These are phyloP conservation scores for Musca vetustissima DNA, from an alignment of 1,140 invertebrate species.

Conservation along the genomic window DNA sequence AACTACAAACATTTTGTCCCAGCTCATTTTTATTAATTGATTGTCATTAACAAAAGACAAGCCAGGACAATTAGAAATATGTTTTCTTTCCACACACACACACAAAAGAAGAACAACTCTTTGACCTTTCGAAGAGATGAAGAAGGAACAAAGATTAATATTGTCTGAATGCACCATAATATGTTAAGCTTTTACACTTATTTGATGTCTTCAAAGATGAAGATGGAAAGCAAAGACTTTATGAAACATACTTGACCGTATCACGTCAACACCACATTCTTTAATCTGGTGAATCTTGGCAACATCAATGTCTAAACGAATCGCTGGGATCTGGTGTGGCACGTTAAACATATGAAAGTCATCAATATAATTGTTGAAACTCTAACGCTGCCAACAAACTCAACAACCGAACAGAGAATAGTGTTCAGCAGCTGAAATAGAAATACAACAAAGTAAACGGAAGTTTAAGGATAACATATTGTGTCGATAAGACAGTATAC, in stretches of 20 bases:
- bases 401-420: not conserved
- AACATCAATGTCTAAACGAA: too few relatives aligned
- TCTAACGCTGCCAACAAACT: not conserved
- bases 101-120: not conserved
- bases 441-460: not conserved
- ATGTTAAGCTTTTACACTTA: too few relatives aligned
- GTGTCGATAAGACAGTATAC: not conserved
- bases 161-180: too few relatives aligned
- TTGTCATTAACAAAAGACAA: not conserved
- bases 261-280: conserved; percentile 13
- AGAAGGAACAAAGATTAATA: not conserved
- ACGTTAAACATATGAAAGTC: too few relatives aligned
- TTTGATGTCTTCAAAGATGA: too few relatives aligned
- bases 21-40: too few relatives aligned
- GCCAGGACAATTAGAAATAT: conserved; percentile 22
- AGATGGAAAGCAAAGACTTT: not conserved
- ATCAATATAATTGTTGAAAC: conserved; percentile 5
- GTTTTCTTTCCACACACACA: not conserved
- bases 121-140: not conserved
- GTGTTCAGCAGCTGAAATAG: too few relatives aligned
- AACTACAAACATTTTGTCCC: too few relatives aligned
- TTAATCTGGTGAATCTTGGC: too few relatives aligned
- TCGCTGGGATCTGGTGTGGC: too few relatives aligned
- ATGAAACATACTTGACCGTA: conserved; percentile 11
- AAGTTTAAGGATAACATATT: conserved; percentile 14